phyloP scores from a whole-genome alignment of 37 sponge, comb jelly and placozoan genomes.

The Oscarella lobularis region DNA sequence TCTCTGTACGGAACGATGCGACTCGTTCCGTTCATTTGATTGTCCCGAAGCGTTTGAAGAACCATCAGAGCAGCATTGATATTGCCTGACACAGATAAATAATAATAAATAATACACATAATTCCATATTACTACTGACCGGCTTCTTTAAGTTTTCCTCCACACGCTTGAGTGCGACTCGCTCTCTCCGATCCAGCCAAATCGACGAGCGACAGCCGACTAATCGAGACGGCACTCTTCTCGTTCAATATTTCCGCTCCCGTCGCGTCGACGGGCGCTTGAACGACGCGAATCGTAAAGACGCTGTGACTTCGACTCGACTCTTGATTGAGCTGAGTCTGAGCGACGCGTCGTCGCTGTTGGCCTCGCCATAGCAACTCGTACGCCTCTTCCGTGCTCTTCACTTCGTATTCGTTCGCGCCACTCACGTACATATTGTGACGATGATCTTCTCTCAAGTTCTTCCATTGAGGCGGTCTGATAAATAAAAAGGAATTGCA shows the following conservation, averaged over 20 bases:
- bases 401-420: conserved; percentile 86
- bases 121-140: conserved; percentile 17
- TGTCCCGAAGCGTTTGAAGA: conserved; percentile 74
- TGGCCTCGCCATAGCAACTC: conserved; percentile 49
- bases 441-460: conserved; percentile 48
- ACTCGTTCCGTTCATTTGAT: conserved; percentile 39
- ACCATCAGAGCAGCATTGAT: conserved; percentile 89
- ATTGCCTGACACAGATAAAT: too few species aligned
- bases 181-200: conserved; percentile 94
- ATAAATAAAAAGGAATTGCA: too few species aligned
- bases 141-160: conserved; percentile 75
- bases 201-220: conserved; percentile 93
- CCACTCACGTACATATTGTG: conserved; percentile 88
- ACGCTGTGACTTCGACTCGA: conserved; percentile 89
- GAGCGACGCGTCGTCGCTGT: conserved; percentile 80
- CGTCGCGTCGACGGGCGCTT: conserved; percentile 67
- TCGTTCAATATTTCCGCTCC: conserved; percentile 54
- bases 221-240: conserved; percentile 14
- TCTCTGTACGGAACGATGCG: conserved; percentile 96
- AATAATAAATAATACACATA: too few species aligned
- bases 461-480: conserved; percentile 62
- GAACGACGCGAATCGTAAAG: conserved; percentile 85
- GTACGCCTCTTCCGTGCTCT: conserved; percentile 91
- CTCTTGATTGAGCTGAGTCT: conserved; percentile 93
- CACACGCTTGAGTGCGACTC: conserved; percentile 69